A percentile compares a stretch with the other conserved stretches of the same genome.
These are phyloP conservation scores for Puma concolor DNA, from an alignment of 2,113 vertebrate species.

Conservation along the genomic window DNA sequence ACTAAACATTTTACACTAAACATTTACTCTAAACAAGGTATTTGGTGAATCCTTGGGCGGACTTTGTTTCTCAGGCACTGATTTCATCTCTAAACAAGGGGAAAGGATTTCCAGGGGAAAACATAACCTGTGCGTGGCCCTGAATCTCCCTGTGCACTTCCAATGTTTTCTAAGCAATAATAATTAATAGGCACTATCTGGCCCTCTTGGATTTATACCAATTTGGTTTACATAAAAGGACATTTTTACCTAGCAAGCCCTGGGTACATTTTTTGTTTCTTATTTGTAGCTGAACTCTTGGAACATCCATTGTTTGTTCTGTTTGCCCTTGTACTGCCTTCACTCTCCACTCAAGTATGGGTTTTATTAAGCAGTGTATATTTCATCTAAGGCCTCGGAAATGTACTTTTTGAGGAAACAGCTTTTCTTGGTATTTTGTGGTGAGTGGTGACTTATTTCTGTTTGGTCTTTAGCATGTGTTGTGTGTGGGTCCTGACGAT, in stretches of 20 bases:
- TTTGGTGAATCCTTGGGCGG: background rate
- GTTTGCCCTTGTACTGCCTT: conserved; percentile 47
- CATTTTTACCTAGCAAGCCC: conserved; percentile 46
- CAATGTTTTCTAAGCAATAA: conserved; percentile 55
- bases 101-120: background rate
- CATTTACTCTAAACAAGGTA: too few species aligned
- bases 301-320: conserved; percentile 51
- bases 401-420: conserved; percentile 53
- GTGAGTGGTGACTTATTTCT: conserved; percentile 25
- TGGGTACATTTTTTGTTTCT: conserved; percentile 27
- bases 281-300: conserved; percentile 37
- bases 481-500: conserved; percentile 27
- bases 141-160: background rate
- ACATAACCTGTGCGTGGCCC: background rate
- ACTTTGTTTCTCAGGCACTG: background rate
- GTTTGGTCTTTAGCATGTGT: background rate
- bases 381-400: conserved; percentile 59
- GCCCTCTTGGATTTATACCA: conserved; percentile 35
- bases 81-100: background rate
- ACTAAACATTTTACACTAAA: too few species aligned
- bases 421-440: conserved; percentile 50
- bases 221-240: conserved; percentile 45
- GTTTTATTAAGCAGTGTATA: conserved; percentile 57
- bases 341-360: background rate
- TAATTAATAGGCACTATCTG: conserved; percentile 45